phyloP scores from a whole-genome alignment of 1,140 invertebrate genomes.

The Camponotus floridanus region DNA sequence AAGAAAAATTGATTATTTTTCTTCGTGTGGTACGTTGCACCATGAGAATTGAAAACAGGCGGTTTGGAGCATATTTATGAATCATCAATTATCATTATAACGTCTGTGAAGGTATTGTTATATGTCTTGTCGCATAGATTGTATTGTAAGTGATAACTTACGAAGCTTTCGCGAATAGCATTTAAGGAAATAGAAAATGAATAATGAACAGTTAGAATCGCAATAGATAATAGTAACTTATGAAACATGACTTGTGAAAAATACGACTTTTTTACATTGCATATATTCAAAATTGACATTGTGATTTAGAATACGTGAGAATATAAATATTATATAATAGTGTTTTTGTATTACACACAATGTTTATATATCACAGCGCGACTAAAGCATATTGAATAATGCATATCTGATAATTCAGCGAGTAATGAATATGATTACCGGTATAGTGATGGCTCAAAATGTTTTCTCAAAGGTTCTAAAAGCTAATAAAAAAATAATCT shows the following conservation, averaged over 20 bases:
- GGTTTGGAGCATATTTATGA: neutral
- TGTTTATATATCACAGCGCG: neutral
- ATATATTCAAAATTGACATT: neutral
- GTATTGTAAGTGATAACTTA: neutral
- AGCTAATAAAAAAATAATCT: neutral
- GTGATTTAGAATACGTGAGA: neutral
- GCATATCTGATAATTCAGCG: neutral
- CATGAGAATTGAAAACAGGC: neutral
- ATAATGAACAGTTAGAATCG: neutral
- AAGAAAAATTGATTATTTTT: neutral
- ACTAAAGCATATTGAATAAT: neutral
- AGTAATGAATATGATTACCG: neutral
- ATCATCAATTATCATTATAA: neutral
- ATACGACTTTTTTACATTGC: neutral
- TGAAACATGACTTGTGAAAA: neutral
- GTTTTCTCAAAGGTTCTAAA: neutral
- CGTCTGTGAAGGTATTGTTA: neutral
- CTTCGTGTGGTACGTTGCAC: neutral
- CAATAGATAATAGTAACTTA: neutral
- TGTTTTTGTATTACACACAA: neutral
- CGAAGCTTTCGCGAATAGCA: neutral
- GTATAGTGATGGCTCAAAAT: neutral
- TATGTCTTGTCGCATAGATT: neutral
- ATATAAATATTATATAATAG: slow-evolving; percentile 23
- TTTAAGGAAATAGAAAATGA: neutral